These are phyloP conservation scores for Pseudomyrmex sp. DNA, from an alignment of 1,140 invertebrate genomes.

Conservation along the genomic window DNA sequence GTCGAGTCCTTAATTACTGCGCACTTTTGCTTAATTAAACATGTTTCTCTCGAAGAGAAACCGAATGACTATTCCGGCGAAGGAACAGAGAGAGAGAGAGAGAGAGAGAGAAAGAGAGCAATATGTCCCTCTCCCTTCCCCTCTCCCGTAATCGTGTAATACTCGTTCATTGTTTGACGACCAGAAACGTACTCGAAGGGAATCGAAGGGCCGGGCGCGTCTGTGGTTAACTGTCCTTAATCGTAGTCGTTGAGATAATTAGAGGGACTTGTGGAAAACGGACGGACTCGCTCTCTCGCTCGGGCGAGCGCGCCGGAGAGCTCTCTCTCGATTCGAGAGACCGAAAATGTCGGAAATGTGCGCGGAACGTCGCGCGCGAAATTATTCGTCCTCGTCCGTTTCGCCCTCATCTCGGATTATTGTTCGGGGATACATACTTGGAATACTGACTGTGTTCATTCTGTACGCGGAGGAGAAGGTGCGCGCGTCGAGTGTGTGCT, in stretches of 20 bases:
- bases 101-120: too few species aligned
- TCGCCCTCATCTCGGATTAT: conserved; percentile 25
- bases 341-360: conserved; percentile 47
- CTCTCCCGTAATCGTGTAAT: background rate
- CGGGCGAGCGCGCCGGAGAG: conserved; percentile 13
- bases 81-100: too few species aligned
- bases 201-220: conserved; percentile 25
- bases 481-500: background rate
- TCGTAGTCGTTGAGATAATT: conserved; percentile 64
- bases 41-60: too few species aligned
- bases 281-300: background rate
- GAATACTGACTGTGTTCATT: conserved; percentile 1
- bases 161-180: conserved; percentile 25
- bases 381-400: conserved; percentile 22
- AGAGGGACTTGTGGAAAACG: conserved; percentile 40
- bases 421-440: background rate
- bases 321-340: conserved; percentile 26
- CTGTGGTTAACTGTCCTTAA: conserved; percentile 60
- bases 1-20: too few species aligned
- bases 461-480: background rate
- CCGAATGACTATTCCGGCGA: too few species aligned
- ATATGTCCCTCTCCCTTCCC: too few species aligned
- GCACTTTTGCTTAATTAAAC: too few species aligned
- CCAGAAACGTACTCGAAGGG: conserved; percentile 30
- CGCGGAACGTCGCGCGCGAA: background rate